These are phyloP conservation scores for Drosophila ezoana DNA, from an alignment of 2,888 invertebrate species.

Conservation along the genomic window DNA sequence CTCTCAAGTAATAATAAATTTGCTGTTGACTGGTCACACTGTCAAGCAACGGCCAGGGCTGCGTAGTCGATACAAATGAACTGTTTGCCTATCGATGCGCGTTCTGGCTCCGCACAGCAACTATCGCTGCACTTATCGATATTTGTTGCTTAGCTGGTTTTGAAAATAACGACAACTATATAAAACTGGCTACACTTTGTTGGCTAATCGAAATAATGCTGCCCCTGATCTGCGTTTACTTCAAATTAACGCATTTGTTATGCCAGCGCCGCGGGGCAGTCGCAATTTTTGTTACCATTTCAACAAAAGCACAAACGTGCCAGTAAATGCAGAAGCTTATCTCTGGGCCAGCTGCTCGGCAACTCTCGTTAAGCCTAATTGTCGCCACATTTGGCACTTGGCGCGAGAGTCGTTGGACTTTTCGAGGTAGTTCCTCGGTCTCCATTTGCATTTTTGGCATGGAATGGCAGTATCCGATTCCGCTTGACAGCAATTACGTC, in stretches of 20 bases:
- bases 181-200: neutral
- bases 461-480: constrained; percentile 50
- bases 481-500: constrained; percentile 75
- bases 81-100: neutral
- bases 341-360: constrained; percentile 46
- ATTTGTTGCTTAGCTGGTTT: neutral
- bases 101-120: neutral
- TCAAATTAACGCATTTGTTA: constrained; percentile 16
- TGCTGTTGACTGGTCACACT: constrained; percentile 8
- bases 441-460: constrained; percentile 63
- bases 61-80: constrained; percentile 2
- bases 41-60: constrained; percentile 4
- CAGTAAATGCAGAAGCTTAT: constrained; percentile 61
- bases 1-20: neutral
- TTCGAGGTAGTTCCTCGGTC: constrained; percentile 68
- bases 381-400: constrained; percentile 61
- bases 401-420: constrained; percentile 71
- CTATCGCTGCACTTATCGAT: constrained; percentile 20
- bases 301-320: constrained; percentile 53
- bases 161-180: constrained; percentile 3
- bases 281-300: constrained; percentile 44
- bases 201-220: constrained; percentile 25
- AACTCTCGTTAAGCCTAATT: constrained; percentile 72
- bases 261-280: constrained; percentile 15
- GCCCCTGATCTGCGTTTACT: constrained; percentile 12